Percentiles rank a stretch among this genome's conserved stretches.
Conservation (phyloP, 2,797 vertebrate species). For the Smutsia temminckii region DNA sequence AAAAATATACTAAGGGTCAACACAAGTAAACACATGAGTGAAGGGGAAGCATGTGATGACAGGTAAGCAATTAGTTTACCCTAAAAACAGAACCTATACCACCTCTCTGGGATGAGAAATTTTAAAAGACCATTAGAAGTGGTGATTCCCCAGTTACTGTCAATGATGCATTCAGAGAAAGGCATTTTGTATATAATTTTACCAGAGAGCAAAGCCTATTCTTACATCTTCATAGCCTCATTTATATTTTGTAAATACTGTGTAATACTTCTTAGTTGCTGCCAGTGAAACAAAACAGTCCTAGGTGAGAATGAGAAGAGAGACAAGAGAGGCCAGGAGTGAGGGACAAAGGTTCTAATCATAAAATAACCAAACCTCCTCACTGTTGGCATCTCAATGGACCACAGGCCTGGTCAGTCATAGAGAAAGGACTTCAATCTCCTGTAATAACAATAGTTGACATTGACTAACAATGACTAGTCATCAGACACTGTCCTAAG, state of each 20-base stretch:
- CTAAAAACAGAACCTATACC: not conserved
- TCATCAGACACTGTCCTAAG: not conserved
- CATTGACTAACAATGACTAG: not conserved
- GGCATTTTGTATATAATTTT: not conserved
- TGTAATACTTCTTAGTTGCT: constrained; percentile 21
- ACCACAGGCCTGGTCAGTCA: not conserved
- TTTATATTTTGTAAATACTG: constrained; percentile 29
- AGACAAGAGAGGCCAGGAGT: not conserved
- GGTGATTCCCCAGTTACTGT: not conserved
- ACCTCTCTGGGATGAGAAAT: not conserved
- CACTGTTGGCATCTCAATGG: not conserved
- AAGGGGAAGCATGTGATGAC: not conserved
- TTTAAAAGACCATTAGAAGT: not conserved
- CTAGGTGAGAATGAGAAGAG: not conserved
- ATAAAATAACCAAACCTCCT: not conserved
- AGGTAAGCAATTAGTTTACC: not conserved
- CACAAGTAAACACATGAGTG: not conserved
- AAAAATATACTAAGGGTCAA: not conserved
- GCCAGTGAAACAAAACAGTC: not conserved
- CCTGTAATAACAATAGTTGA: not conserved
- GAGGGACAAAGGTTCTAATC: not conserved
- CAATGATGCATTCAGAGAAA: constrained; percentile 18
- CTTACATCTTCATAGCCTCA: not conserved
- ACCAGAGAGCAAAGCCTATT: not conserved
- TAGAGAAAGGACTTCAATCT: not conserved